Evolutionary conservation across 2,113 vertebrate species (phyloP).

Genomic region (Nothocercus nigrocapillus): DNA sequence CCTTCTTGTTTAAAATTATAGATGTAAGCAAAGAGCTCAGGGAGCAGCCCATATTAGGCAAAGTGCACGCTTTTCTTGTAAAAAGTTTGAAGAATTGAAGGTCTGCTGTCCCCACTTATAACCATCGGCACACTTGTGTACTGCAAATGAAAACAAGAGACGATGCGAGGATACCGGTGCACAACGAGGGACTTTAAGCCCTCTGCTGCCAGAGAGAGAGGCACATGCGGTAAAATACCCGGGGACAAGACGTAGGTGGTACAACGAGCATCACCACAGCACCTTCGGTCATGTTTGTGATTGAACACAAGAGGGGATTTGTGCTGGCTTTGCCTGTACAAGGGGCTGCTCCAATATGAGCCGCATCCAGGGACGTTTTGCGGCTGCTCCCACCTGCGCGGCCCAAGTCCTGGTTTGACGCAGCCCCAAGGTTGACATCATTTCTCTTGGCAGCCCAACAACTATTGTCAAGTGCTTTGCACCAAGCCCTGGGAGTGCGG

Average conservation of each 20-base stretch:
- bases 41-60: conserved; percentile 79
- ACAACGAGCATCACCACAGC: neutral
- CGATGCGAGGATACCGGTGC: conserved; percentile 31
- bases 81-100: conserved; percentile 74
- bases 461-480: neutral
- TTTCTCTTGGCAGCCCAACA: neutral
- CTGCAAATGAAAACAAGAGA: conserved; percentile 64
- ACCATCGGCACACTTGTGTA: conserved; percentile 11
- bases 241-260: neutral
- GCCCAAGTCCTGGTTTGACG: neutral
- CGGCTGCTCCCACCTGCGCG: neutral
- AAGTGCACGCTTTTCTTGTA: conserved; percentile 78
- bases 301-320: neutral
- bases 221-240: neutral
- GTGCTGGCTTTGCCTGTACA: rapidly evolving
- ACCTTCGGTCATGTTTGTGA: neutral
- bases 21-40: conserved; percentile 71
- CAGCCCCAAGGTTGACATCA: rapidly evolving
- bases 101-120: conserved; percentile 57
- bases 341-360: neutral
- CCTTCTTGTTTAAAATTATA: conserved; percentile 75
- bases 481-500: rapidly evolving
- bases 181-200: conserved; percentile 3
- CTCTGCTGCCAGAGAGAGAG: neutral
- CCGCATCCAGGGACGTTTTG: rapidly evolving